phyloP scores from a whole-genome alignment of 2,888 invertebrate species.

The Oeneis ivallda region DNA sequence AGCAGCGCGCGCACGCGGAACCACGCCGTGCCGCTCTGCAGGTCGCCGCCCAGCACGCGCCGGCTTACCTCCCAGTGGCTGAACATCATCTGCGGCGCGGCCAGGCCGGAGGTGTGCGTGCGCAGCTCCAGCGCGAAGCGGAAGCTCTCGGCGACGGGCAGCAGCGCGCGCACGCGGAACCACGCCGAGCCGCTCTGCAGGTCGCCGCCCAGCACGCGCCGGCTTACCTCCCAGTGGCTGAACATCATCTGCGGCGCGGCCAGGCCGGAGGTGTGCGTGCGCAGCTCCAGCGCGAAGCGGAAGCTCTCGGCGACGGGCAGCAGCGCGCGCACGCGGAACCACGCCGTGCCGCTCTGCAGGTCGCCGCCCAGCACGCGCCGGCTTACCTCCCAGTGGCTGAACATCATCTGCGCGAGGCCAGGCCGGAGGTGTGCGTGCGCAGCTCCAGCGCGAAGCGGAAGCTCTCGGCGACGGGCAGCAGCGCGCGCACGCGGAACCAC shows the following conservation, averaged over 20 bases:
- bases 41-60: constrained; percentile 85
- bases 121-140: constrained; percentile 96
- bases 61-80: constrained; percentile 96
- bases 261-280: constrained; percentile 91
- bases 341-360: constrained; percentile 93
- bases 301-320: constrained; percentile 98
- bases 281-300: constrained; percentile 95
- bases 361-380: constrained; percentile 95
- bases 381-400: constrained; percentile 99
- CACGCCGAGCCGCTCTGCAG: constrained; percentile 94
- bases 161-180: constrained; percentile 92
- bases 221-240: constrained; percentile 76
- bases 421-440: constrained; percentile 92
- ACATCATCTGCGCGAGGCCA: constrained; percentile 94
- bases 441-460: constrained; percentile 97
- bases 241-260: too few species aligned
- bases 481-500: constrained; percentile 93
- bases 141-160: constrained; percentile 98
- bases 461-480: constrained; percentile 97
- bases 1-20: constrained; percentile 94
- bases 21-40: constrained; percentile 94
- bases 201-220: constrained; percentile 94
- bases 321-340: constrained; percentile 93
- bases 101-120: constrained; percentile 97
- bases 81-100: constrained; percentile 96